Evolutionary conservation across 2,113 vertebrate genomes (phyloP).

Genomic region (Seriola dumerili): DNA sequence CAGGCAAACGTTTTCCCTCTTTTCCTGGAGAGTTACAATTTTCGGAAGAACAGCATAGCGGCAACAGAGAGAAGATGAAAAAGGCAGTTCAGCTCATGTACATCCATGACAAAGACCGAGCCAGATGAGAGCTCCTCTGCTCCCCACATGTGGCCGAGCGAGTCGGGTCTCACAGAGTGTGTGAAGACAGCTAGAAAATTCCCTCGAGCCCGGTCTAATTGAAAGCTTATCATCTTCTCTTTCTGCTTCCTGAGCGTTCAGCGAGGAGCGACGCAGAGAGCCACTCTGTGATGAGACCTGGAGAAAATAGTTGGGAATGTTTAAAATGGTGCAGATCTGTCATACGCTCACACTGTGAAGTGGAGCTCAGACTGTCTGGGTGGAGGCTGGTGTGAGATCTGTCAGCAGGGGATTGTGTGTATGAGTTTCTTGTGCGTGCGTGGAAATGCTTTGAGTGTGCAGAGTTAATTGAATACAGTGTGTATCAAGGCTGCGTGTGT

Average conservation of each 20-base stretch:
- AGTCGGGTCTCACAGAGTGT: slow-evolving; percentile 72
- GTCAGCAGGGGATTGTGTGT: slow-evolving; percentile 65
- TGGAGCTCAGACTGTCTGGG: slow-evolving; percentile 58
- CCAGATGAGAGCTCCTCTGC: slow-evolving; percentile 77
- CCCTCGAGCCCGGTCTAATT: slow-evolving; percentile 81
- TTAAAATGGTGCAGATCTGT: slow-evolving; percentile 64
- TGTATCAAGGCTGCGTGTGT: slow-evolving; percentile 71
- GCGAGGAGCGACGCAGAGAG: slow-evolving; percentile 25
- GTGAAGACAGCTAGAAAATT: slow-evolving; percentile 83
- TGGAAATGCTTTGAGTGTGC: slow-evolving; percentile 70
- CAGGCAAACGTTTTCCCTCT: slow-evolving; percentile 33
- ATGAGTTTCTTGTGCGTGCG: slow-evolving; percentile 50
- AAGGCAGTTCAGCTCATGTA: slow-evolving; percentile 46
- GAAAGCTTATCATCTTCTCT: slow-evolving; percentile 84
- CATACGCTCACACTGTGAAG: slow-evolving; percentile 50
- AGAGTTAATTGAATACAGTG: slow-evolving; percentile 82
- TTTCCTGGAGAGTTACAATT: slow-evolving; percentile 62
- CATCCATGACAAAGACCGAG: slow-evolving; percentile 63
- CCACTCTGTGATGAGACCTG: slow-evolving; percentile 64
- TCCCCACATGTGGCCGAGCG: slow-evolving; percentile 79
- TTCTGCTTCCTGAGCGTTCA: slow-evolving; percentile 74
- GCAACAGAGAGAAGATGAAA: slow-evolving; percentile 49
- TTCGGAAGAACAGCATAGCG: slow-evolving; percentile 49
- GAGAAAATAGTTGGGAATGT: slow-evolving; percentile 53
- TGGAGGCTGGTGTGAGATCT: slow-evolving; percentile 71